These are phyloP conservation scores for Volucella bombylans DNA, from an alignment of 2,888 invertebrate genomes.

Conservation along the genomic window DNA sequence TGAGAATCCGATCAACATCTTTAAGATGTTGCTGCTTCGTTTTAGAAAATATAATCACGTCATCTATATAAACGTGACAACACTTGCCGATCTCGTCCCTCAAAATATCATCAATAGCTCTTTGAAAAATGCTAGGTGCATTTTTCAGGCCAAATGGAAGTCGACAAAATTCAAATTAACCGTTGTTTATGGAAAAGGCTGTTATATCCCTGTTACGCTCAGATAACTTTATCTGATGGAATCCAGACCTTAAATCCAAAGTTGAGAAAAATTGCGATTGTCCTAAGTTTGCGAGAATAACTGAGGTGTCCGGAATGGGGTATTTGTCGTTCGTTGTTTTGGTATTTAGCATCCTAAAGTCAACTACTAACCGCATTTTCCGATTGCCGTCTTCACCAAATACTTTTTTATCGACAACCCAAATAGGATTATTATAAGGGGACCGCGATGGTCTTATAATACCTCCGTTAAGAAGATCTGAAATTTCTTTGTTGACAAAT, in stretches of 20 bases:
- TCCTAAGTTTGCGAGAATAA: conserved; percentile 59
- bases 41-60: conserved; percentile 60
- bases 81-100: conserved; percentile 65
- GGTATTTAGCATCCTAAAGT: conserved; percentile 64
- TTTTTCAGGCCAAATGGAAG: conserved; percentile 47
- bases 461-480: conserved; percentile 29
- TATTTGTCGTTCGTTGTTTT: conserved; percentile 65
- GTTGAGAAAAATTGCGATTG: conserved; percentile 56
- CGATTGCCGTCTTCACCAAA: conserved; percentile 39
- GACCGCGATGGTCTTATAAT: conserved; percentile 58
- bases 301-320: conserved; percentile 56
- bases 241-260: conserved; percentile 67
- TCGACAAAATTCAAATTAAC: conserved; percentile 36
- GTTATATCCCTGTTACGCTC: conserved; percentile 68
- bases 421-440: conserved; percentile 53
- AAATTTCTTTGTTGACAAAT: conserved; percentile 58
- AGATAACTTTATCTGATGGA: conserved; percentile 58
- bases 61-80: conserved; percentile 69
- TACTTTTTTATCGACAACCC: conserved; percentile 49
- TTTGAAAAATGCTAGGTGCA: conserved; percentile 43
- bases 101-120: conserved; percentile 69
- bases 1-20: conserved; percentile 15
- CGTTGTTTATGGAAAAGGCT: conserved; percentile 50
- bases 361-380: conserved; percentile 64
- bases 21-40: conserved; percentile 28